Evolutionary conservation across 2,113 vertebrate species (phyloP).

Genomic region (Danio rerio): DNA sequence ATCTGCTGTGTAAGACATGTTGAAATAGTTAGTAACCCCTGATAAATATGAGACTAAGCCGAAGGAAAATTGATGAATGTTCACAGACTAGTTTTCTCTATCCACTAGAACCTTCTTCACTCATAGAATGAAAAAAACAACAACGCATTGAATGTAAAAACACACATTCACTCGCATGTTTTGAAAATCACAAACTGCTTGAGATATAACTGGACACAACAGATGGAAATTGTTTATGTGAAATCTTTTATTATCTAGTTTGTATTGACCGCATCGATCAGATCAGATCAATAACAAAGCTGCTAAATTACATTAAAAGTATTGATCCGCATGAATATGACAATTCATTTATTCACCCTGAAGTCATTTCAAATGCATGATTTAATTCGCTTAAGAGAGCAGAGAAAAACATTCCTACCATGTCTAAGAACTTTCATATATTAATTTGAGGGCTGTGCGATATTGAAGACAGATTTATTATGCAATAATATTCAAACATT

Average conservation of each 20-base stretch:
- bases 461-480: too few relatives aligned
- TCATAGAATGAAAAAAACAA: not conserved
- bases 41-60: too few relatives aligned
- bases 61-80: too few relatives aligned
- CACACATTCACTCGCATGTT: too few relatives aligned
- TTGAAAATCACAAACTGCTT: not conserved
- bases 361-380: not conserved
- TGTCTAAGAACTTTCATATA: too few relatives aligned
- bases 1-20: too few relatives aligned
- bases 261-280: not conserved
- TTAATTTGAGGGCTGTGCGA: too few relatives aligned
- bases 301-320: not conserved
- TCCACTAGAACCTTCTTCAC: not conserved
- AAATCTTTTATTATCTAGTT: slow-evolving; percentile 5
- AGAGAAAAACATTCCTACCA: too few relatives aligned
- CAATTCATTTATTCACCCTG: not conserved
- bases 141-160: too few relatives aligned
- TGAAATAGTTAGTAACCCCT: too few relatives aligned
- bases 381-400: too few relatives aligned
- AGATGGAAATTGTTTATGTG: not conserved
- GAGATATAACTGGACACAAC: not conserved
- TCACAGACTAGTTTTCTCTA: not conserved
- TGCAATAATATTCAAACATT: too few relatives aligned
- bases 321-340: not conserved
- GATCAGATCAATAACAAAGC: not conserved